Conservation (phyloP, 1,140 invertebrate genomes). For the Druon quercuslanigerum region DNA sequence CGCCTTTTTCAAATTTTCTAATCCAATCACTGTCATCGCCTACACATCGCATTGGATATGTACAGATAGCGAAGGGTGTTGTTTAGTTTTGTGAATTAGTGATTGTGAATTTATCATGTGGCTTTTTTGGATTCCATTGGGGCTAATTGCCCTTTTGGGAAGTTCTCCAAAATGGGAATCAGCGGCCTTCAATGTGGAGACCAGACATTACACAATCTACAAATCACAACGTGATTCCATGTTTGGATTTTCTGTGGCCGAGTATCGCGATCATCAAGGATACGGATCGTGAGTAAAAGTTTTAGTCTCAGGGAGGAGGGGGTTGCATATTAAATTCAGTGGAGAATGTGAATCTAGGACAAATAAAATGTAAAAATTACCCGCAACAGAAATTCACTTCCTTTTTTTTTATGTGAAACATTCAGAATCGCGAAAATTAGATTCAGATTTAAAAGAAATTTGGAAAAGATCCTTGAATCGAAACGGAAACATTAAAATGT, state of each 20-base stretch:
- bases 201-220: slow-evolving; percentile 64
- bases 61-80: slow-evolving; percentile 17
- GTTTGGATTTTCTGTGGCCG: slow-evolving; percentile 67
- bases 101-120: slow-evolving; percentile 46
- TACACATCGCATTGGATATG: slow-evolving; percentile 30
- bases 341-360: no score
- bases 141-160: slow-evolving; percentile 43
- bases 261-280: slow-evolving; percentile 56
- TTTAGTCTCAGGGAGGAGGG: no score
- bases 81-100: slow-evolving; percentile 16
- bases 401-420: no score
- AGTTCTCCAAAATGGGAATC: slow-evolving; percentile 38
- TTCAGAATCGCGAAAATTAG: no score
- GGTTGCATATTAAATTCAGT: no score
- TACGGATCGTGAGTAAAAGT: slow-evolving; percentile 58
- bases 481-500: no score
- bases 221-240: slow-evolving; percentile 56
- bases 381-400: no score
- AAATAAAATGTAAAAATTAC: no score
- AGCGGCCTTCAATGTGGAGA: slow-evolving; percentile 65
- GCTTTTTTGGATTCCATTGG: slow-evolving; percentile 42
- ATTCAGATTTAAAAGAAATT: no score
- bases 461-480: no score
- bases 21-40: not conserved
- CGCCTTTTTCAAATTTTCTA: not conserved